These are phyloP conservation scores for Scalopus aquaticus DNA, from an alignment of 2,113 vertebrate species.

Conservation along the genomic window DNA sequence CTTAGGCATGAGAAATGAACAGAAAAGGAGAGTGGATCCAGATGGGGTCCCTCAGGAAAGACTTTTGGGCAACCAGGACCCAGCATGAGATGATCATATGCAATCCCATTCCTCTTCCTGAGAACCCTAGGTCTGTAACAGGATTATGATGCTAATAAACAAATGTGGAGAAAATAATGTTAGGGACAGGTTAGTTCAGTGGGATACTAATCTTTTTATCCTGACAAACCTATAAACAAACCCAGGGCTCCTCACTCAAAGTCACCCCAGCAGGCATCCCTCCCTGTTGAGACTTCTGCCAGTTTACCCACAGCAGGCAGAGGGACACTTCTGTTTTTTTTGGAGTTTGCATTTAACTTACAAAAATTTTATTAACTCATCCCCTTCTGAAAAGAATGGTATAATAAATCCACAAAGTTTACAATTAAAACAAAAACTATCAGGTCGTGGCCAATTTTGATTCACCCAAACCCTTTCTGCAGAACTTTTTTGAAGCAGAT, in stretches of 20 bases:
- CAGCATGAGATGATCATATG: neutral
- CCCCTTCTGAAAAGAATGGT: neutral
- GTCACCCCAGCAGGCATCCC: too few species aligned
- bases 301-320: neutral
- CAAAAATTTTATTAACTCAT: neutral
- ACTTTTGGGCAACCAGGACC: neutral
- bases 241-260: neutral
- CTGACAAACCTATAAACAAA: neutral
- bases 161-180: neutral
- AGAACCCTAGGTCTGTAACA: neutral
- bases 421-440: neutral
- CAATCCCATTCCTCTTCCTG: neutral
- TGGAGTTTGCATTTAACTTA: slow-evolving; percentile 5
- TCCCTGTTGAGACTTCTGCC: neutral
- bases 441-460: neutral
- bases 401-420: neutral
- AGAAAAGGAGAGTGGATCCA: neutral
- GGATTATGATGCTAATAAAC: neutral
- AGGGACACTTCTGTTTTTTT: neutral
- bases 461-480: neutral
- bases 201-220: neutral
- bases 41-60: neutral
- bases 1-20: neutral
- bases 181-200: neutral
- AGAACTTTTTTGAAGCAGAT: neutral